Conservation (phyloP, 2,888 invertebrate genomes). For the Cantharis lateralis region DNA sequence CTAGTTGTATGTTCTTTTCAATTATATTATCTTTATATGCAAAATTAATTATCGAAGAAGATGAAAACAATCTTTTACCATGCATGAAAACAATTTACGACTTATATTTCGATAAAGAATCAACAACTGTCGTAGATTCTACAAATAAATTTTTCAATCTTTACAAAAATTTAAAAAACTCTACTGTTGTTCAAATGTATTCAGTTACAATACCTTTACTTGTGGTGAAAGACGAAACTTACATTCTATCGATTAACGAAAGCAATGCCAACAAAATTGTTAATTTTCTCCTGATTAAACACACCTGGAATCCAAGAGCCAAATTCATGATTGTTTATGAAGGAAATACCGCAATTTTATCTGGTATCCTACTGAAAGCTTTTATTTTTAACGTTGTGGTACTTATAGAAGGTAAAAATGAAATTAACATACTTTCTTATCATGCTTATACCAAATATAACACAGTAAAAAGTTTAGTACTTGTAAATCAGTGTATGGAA, state of each 20-base stretch:
- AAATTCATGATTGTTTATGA: neutral
- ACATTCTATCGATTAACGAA: neutral
- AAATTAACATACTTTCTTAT: neutral
- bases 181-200: neutral
- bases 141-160: neutral
- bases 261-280: neutral
- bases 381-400: neutral
- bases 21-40: neutral
- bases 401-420: neutral
- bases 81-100: neutral
- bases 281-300: neutral
- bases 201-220: neutral
- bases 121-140: neutral
- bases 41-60: neutral
- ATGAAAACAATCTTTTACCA: neutral
- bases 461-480: neutral
- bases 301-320: neutral
- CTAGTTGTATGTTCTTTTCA: neutral
- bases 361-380: neutral
- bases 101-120: neutral
- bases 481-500: neutral
- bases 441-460: neutral
- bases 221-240: neutral
- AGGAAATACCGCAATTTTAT: neutral
- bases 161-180: neutral